These are phyloP conservation scores for Drosophila limbata DNA, from an alignment of 2,888 invertebrate species.

Conservation along the genomic window DNA sequence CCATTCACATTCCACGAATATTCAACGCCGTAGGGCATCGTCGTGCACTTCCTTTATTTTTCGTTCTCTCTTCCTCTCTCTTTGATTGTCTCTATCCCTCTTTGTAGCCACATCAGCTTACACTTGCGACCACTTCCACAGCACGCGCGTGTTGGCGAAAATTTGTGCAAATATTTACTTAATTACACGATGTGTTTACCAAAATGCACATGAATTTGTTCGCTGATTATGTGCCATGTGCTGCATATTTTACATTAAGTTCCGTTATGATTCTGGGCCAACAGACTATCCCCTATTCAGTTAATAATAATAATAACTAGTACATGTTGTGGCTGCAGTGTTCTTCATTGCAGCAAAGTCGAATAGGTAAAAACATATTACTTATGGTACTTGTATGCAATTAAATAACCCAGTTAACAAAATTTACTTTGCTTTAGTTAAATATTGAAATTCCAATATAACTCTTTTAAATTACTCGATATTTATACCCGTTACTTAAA, in stretches of 20 bases:
- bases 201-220: conserved; percentile 40
- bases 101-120: conserved; percentile 33
- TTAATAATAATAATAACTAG: conserved; percentile 16
- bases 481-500: no score
- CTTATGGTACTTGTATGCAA: background rate
- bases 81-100: background rate
- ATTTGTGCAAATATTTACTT: conserved; percentile 58
- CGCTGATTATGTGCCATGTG: conserved; percentile 50
- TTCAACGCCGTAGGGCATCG: conserved; percentile 29
- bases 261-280: conserved; percentile 25
- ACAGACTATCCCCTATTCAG: conserved; percentile 11
- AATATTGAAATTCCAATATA: no score
- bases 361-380: background rate
- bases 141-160: conserved; percentile 26
- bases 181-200: conserved; percentile 57
- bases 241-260: conserved; percentile 47
- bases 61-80: background rate
- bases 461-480: no score
- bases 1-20: conserved; percentile 43
- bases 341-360: background rate
- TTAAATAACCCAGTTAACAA: no score
- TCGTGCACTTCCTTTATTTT: conserved; percentile 10
- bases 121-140: conserved; percentile 36
- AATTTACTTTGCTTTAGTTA: no score
- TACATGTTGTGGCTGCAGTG: conserved; percentile 3